Evolutionary conservation across 2,113 vertebrate genomes (phyloP).

Genomic region (Pyrgilauda ruficollis): DNA sequence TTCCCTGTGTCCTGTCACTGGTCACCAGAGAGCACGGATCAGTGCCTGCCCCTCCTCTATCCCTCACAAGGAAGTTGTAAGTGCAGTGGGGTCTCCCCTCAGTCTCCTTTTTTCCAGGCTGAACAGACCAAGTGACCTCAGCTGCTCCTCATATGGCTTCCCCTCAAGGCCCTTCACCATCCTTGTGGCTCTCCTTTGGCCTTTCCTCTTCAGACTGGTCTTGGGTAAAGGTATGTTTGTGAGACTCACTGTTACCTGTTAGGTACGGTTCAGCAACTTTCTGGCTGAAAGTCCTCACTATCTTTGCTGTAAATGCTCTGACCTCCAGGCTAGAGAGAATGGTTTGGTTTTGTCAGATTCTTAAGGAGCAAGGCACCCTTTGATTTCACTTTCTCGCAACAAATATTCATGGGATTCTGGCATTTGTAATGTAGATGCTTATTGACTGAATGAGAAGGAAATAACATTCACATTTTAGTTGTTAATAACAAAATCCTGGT

Average conservation of each 20-base stretch:
- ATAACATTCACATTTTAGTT: not conserved
- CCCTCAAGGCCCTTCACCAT: not conserved
- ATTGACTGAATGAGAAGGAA: not conserved
- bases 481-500: not conserved
- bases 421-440: not conserved
- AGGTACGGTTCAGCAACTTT: not conserved
- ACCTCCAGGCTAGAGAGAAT: not conserved
- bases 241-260: not conserved
- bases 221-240: not conserved
- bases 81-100: not conserved
- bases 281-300: not conserved
- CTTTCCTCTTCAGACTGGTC: not conserved
- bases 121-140: not conserved
- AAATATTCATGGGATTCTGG: not conserved
- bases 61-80: not conserved
- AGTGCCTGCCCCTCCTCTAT: no score
- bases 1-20: not conserved
- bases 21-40: no score
- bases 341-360: not conserved
- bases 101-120: not conserved
- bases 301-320: not conserved
- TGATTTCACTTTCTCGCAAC: not conserved
- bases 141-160: accelerated
- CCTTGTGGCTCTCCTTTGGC: not conserved
- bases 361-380: not conserved